Percentiles rank a stretch among this genome's conserved stretches.
These are phyloP conservation scores for Trichomalopsis sarcophagae DNA, from an alignment of 1,140 invertebrate species.

Conservation along the genomic window DNA sequence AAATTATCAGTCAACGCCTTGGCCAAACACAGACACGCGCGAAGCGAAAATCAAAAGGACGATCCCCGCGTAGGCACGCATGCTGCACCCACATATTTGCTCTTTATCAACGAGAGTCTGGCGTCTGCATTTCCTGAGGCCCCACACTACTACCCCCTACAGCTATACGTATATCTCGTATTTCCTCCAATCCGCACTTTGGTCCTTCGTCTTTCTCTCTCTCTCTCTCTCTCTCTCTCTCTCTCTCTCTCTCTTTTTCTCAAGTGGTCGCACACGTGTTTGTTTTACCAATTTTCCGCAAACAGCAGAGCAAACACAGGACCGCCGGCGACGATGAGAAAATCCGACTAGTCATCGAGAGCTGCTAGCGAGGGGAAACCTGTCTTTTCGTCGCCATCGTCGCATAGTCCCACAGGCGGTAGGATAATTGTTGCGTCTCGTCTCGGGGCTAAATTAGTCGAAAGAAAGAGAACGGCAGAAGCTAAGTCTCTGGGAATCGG, in stretches of 20 bases:
- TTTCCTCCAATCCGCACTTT: background rate
- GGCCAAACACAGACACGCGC: background rate
- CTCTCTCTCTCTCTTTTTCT: background rate
- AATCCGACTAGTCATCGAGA: background rate
- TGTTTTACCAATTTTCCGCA: conserved; percentile 5
- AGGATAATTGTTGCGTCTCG: conserved; percentile 11
- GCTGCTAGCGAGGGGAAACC: background rate
- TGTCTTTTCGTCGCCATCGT: background rate
- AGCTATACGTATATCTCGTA: background rate
- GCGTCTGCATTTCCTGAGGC: too few relatives aligned
- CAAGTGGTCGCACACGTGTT: background rate
- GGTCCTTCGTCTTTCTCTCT: background rate
- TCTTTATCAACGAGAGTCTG: background rate
- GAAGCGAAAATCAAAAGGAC: background rate
- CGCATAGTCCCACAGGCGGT: background rate
- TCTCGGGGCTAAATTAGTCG: background rate
- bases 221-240: background rate
- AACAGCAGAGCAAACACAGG: background rate
- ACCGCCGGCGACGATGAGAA: background rate
- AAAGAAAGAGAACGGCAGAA: background rate
- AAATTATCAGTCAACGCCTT: conserved; percentile 39
- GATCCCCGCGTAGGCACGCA: background rate
- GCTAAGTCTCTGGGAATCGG: too few relatives aligned
- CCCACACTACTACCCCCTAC: too few relatives aligned
- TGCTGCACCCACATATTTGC: conserved; percentile 4